phyloP scores from a whole-genome alignment of 2,797 vertebrate species.

The Bovichtus diacanthus region DNA sequence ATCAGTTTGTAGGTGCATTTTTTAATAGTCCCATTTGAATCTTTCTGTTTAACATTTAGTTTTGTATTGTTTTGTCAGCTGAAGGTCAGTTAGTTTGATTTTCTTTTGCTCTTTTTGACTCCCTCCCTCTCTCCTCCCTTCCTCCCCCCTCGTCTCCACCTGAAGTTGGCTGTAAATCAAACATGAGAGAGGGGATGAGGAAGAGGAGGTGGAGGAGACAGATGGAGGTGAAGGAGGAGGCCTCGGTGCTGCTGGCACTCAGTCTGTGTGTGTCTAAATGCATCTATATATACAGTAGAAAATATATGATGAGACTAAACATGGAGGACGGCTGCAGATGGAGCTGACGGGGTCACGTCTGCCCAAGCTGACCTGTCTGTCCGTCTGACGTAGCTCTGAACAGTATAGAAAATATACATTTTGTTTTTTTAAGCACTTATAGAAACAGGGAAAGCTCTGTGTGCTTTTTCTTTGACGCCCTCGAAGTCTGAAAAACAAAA shows the following conservation, averaged over 20 bases:
- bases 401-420: conserved; percentile 19
- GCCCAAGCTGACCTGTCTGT: conserved; percentile 11
- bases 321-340: conserved; percentile 66
- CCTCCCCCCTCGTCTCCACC: conserved; percentile 50
- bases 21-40: background rate
- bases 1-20: too few relatives aligned
- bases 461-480: background rate
- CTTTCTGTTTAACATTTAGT: background rate
- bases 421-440: background rate
- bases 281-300: conserved; percentile 61
- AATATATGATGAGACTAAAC: conserved; percentile 57
- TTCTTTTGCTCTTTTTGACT: conserved; percentile 39
- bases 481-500: background rate
- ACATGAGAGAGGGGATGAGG: conserved; percentile 22
- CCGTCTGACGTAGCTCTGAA: conserved; percentile 3
- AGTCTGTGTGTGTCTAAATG: conserved; percentile 56
- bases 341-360: conserved; percentile 61
- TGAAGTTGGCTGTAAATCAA: conserved; percentile 71
- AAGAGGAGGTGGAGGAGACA: conserved; percentile 63
- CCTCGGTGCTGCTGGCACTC: conserved; percentile 65
- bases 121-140: background rate
- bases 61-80: conserved; percentile 5
- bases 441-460: conserved; percentile 2
- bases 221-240: conserved; percentile 78
- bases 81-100: conserved; percentile 9